phyloP scores from a whole-genome alignment of 2,797 vertebrate genomes.

The Ctenochaetus hawaiiensis region DNA sequence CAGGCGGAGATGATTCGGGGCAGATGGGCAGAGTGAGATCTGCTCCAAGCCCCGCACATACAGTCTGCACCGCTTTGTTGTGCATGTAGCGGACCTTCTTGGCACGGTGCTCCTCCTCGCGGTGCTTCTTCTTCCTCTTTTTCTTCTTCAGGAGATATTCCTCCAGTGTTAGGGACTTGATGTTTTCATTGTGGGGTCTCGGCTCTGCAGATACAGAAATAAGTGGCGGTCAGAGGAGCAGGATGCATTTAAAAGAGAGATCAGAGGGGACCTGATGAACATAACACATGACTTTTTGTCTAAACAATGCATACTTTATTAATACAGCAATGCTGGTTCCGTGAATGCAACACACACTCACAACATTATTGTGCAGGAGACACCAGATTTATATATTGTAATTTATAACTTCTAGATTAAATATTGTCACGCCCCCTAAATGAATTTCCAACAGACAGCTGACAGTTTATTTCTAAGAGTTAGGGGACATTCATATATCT shows the following conservation, averaged over 20 bases:
- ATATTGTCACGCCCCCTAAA: neutral
- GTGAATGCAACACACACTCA: no score
- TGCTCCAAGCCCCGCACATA: slow-evolving; percentile 85
- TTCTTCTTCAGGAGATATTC: slow-evolving; percentile 92
- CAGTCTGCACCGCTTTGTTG: slow-evolving; percentile 94
- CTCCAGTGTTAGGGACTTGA: slow-evolving; percentile 89
- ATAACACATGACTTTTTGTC: neutral
- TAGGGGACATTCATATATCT: neutral
- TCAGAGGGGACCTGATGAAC: neutral
- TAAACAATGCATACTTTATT: neutral
- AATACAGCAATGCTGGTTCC: neutral
- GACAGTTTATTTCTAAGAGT: neutral
- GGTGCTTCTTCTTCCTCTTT: slow-evolving; percentile 96
- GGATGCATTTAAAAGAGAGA: neutral
- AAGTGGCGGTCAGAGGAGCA: slow-evolving; percentile 5
- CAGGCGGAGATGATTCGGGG: slow-evolving; percentile 71
- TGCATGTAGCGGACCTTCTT: slow-evolving; percentile 89
- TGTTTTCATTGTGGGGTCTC: slow-evolving; percentile 90
- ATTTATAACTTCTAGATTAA: no score
- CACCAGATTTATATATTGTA: neutral
- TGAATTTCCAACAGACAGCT: neutral
- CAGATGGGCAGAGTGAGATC: slow-evolving; percentile 77
- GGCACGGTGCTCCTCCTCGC: slow-evolving; percentile 89
- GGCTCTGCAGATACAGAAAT: slow-evolving; percentile 72
- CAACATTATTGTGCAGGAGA: neutral